Evolutionary conservation across 2,113 vertebrate species (phyloP), one percentile per base, ranked within the genome.

Genomic region (Lycaon pictus): DNA sequence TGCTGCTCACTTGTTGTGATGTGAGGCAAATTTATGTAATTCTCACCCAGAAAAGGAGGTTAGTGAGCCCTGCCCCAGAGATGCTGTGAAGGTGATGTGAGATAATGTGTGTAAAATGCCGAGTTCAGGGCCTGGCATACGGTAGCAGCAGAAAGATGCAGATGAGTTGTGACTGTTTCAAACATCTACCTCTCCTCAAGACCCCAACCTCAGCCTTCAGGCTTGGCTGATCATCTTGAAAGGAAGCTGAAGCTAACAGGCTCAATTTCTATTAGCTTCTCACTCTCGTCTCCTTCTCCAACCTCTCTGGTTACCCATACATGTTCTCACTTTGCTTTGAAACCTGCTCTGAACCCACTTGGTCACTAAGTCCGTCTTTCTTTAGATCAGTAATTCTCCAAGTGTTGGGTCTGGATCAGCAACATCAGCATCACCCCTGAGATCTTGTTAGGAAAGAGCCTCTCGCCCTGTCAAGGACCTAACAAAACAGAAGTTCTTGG

Each of bases 391-490:
- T 35, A 53, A 62, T n/a, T 90, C 72, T 89, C 53, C 32, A 69
- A 58, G 62, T 43, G 15, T 23, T 20, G 32, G 5, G 6, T 19
- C 65, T 82, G 65, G 1, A 56, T 90, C n/a, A 23, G 85, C 37
- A 79, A 79, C 27, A 86, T 11, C 32, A 71, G 51, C n/a, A 15
- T 55, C 15, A 48, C 43, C 23, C 58, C n/a, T 16, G 35, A 15
- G 77, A 71, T 77, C 53, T 87, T 9, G 37, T 37, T 71, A 97
- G 58, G 84, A 95, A 88, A 65, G 63, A 77, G 95, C 69, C 71
- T 58, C 63, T 93, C 12, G 6, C 9, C 67, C 77, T 35, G 17
- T 51, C 19, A 1, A 62, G n/a, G 55, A 72, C 35, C 55, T 88
- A 51, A 55, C 62, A n/a, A 29, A 65, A 53, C 11, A 81, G 89